Evolutionary conservation across 2,113 vertebrate species (phyloP).

Genomic region (Mobula hypostoma): DNA sequence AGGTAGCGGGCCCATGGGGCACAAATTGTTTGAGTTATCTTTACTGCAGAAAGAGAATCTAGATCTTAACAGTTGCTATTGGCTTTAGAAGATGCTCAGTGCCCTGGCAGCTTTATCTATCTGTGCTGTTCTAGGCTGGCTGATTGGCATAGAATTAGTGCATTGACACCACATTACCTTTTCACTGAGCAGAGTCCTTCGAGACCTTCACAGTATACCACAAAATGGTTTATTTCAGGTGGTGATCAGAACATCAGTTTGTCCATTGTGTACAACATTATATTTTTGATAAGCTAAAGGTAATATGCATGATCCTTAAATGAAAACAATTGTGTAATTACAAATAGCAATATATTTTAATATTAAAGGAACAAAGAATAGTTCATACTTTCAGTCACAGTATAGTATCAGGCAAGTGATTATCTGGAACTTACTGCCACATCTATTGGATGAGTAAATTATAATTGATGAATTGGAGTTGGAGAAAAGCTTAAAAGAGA

Average conservation of each 20-base stretch:
- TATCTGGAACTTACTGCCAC: not conserved
- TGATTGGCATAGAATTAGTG: conserved; percentile 18
- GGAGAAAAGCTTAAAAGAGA: not conserved
- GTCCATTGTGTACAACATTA: not conserved
- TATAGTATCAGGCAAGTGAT: not conserved
- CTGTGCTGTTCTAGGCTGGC: not conserved
- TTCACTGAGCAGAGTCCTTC: not conserved
- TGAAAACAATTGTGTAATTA: not conserved
- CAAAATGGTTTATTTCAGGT: not conserved
- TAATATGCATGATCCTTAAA: not conserved
- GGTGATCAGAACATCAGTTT: not conserved
- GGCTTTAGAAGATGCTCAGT: not conserved
- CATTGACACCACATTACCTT: not conserved
- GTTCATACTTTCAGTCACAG: not conserved
- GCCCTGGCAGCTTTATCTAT: not conserved
- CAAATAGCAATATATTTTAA: not conserved
- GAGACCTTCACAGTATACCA: not conserved
- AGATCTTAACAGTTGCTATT: not conserved
- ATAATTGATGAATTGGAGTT: not conserved
- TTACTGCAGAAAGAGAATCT: not conserved
- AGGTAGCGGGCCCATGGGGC: no score
- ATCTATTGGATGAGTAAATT: not conserved
- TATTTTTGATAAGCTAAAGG: not conserved
- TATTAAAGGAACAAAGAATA: not conserved
- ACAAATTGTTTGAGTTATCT: not conserved